Conservation (phyloP, 2,888 invertebrate species). For the Holacanthella duospinosa region DNA sequence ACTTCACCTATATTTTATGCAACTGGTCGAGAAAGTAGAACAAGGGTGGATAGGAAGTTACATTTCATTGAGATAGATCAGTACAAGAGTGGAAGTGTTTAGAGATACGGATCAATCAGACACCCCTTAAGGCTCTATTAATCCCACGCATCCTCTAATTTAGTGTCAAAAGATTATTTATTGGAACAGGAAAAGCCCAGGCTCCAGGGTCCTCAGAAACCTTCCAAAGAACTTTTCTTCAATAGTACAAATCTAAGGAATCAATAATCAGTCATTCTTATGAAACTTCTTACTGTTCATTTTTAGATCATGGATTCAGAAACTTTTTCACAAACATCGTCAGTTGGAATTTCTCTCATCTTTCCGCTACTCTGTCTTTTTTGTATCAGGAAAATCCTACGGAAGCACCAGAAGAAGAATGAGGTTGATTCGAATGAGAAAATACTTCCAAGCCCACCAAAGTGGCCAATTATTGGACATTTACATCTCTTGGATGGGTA, state of each 20-base stretch:
- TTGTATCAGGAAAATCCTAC: neutral
- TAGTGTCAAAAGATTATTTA: neutral
- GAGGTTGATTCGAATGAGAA: conserved; percentile 8
- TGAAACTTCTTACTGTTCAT: no score
- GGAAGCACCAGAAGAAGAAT: neutral
- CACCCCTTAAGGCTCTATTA: no score
- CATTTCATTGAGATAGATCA: conserved; percentile 1
- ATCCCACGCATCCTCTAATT: no score
- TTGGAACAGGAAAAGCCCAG: neutral
- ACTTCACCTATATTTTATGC: conserved; percentile 6
- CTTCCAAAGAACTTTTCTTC: no score
- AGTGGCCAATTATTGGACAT: conserved; percentile 34
- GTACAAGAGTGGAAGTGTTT: neutral
- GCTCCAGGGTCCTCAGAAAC: no score
- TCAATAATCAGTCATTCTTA: no score
- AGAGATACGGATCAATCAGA: neutral
- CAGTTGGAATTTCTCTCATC: neutral
- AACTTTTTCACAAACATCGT: neutral
- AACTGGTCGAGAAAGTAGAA: neutral
- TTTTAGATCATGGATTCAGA: neutral
- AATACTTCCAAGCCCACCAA: conserved; percentile 27
- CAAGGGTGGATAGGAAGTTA: neutral
- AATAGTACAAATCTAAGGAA: no score
- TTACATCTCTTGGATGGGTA: conserved; percentile 35
- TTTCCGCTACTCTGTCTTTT: neutral